phyloP scores from a whole-genome alignment of 2,888 invertebrate species.

The Heteromurus nitidus region DNA sequence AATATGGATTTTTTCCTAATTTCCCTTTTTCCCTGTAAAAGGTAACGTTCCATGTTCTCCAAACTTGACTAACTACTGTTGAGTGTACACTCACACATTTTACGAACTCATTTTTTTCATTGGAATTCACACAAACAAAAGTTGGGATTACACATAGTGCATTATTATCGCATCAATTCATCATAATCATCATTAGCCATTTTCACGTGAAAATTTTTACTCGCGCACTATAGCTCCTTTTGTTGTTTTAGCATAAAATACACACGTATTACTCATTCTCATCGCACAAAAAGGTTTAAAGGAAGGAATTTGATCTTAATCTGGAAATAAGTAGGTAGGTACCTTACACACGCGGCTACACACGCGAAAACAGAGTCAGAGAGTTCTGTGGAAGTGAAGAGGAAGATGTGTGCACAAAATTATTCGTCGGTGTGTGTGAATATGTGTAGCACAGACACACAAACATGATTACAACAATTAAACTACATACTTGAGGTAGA shows the following conservation, averaged over 20 bases:
- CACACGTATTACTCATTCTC: neutral
- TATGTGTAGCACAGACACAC: neutral
- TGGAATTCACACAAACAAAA: slow-evolving; percentile 5
- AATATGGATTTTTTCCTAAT: slow-evolving; percentile 57
- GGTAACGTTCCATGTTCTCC: neutral
- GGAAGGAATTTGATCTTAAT: slow-evolving; percentile 28
- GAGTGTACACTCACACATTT: neutral
- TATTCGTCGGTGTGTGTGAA: neutral
- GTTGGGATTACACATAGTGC: slow-evolving; percentile 16
- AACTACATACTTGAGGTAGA: slow-evolving; percentile 29
- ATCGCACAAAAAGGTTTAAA: neutral
- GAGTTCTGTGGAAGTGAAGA: neutral
- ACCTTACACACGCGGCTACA: slow-evolving; percentile 20
- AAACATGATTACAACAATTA: slow-evolving; percentile 27
- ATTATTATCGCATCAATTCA: slow-evolving; percentile 62
- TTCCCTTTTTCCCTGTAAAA: slow-evolving; percentile 17
- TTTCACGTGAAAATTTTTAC: slow-evolving; percentile 34
- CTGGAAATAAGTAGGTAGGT: slow-evolving; percentile 30
- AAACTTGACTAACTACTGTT: neutral
- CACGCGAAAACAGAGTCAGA: neutral
- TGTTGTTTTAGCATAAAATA: neutral
- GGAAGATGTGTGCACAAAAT: neutral
- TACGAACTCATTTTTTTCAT: neutral
- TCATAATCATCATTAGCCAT: slow-evolving; percentile 39
- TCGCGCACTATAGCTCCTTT: neutral